A percentile compares a stretch with the other conserved stretches of the same genome.
These are phyloP conservation scores for Podarcis siculus DNA, from an alignment of 2,797 vertebrate genomes.

Conservation along the genomic window DNA sequence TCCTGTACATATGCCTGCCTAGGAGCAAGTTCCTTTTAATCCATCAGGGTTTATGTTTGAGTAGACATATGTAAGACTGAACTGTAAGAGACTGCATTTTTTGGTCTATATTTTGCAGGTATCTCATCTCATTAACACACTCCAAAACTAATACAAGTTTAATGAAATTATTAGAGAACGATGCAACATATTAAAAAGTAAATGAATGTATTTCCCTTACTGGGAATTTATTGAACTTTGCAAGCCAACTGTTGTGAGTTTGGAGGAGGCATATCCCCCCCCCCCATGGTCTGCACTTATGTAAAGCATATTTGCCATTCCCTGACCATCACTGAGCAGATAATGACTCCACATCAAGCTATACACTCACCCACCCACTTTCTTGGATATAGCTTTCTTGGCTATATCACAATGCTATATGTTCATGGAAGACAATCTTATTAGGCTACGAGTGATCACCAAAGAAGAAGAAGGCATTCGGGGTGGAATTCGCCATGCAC, in stretches of 20 bases:
- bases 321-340: background rate
- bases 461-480: too few species aligned
- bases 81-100: background rate
- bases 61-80: background rate
- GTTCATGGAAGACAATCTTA: too few species aligned
- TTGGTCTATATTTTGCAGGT: background rate
- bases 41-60: background rate
- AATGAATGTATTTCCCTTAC: background rate
- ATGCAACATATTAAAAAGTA: background rate
- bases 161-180: background rate
- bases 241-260: background rate
- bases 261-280: background rate
- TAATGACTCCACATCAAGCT: constrained; percentile 4
- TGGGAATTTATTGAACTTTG: background rate
- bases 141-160: background rate
- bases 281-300: background rate
- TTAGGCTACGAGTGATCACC: background rate
- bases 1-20: background rate
- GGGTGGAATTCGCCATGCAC: background rate
- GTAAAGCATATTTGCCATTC: background rate
- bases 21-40: background rate
- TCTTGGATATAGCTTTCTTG: background rate
- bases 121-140: background rate
- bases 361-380: background rate
- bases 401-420: background rate